A percentile compares a stretch with the other conserved stretches of the same genome.
phyloP scores from a whole-genome alignment of 1,140 invertebrate species.

The Diorhabda sublineata region DNA sequence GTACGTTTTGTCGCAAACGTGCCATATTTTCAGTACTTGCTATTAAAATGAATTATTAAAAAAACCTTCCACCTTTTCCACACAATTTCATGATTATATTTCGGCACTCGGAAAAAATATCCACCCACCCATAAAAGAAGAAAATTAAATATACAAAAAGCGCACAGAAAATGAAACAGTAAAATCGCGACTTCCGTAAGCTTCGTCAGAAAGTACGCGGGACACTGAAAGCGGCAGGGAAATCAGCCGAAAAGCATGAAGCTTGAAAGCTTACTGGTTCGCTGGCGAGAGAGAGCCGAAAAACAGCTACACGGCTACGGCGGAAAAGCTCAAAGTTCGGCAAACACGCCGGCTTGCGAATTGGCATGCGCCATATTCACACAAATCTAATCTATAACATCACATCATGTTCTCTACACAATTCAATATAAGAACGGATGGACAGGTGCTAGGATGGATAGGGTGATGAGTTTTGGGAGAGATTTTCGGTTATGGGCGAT shows the following conservation, averaged over 20 bases:
- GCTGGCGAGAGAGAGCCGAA: constrained; percentile 29
- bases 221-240: constrained; percentile 17
- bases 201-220: background rate
- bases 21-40: no score
- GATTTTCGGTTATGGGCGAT: background rate
- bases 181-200: background rate
- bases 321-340: constrained; percentile 1
- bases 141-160: background rate
- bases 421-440: constrained; percentile 23
- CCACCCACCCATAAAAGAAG: background rate
- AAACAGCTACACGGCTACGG: constrained; percentile 19
- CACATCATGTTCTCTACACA: constrained; percentile 37
- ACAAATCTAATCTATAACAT: constrained; percentile 46
- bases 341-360: constrained; percentile 29
- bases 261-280: constrained; percentile 33
- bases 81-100: background rate
- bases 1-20: no score
- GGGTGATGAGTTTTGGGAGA: background rate
- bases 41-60: background rate
- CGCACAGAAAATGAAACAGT: background rate
- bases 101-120: background rate
- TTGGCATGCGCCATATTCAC: constrained; percentile 41
- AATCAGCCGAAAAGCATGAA: constrained; percentile 26
- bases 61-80: background rate
- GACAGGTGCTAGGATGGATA: constrained; percentile 20